Base-by-base conservation (phyloP, 2,888 invertebrate species). In the Himalopsyche tibetana region DNA sequence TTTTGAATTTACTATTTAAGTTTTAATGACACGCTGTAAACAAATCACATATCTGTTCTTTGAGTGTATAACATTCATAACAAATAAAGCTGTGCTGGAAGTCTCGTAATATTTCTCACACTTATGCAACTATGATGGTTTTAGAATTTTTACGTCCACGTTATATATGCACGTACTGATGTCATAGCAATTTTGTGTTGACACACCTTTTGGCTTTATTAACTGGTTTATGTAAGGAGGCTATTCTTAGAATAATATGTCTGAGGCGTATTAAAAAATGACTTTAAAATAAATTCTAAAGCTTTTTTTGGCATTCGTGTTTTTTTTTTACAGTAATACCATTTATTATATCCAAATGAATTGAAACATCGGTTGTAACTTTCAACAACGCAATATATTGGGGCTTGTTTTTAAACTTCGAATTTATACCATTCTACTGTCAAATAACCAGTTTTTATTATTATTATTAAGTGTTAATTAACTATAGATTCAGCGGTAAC, bases 181-280 rank as follows among this genome's bases (percentile, higher is more conserved):
- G 63, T 63, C 63, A 63, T 63, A 63, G 19, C 63, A 19, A 28
- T 63, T 63, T 63, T 63, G 19, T 63, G 8, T 63, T 63, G 63
- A 63, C 63, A 63, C 63, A 19, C 63, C 63, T 63, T 63, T 63
- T 63, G 63, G 28, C 63, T 63, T 63, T 63, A 63, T 63, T 63
- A 63, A 63, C 63, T 63, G 63, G 63, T 63, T 63, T 63, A 63
- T 63, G 63, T 28, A 63, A 63, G 19, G 28, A 63, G 63, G 63
- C 19, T 63, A 63, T 63, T 19, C 63, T n/a, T 63, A 63, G 63
- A 63, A 63, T 63, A 63, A 63, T 19, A 63, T 28, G 63, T 19
- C 6, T 28, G 63, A 63, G 63, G 3, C 11, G 8, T 45, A 45
- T 63, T 19, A 3, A 5, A 19, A 63, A 63, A n/a, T n/a, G n/a